Base-by-base conservation (phyloP, 2,113 vertebrate species). In the Todiramphus saurophagus region DNA sequence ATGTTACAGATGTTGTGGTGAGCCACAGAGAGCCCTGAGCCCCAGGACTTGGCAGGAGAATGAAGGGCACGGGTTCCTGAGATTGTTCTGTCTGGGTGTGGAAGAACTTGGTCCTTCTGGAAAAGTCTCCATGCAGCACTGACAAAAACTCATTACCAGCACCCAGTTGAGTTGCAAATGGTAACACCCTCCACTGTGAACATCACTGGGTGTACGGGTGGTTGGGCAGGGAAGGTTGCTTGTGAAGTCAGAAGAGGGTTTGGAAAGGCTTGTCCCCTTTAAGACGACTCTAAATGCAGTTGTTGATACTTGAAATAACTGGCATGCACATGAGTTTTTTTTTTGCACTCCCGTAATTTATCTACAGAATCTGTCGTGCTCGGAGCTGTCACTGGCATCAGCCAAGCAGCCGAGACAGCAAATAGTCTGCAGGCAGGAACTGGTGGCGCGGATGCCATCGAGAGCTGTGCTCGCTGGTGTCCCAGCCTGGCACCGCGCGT, bases 341-440 rank as follows among this genome's bases (percentile, higher is more conserved):
- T 39, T 89, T 60, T 70, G 81, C 50, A 31, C 77, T 95, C 69
- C 89, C 23, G 12, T 80, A 75, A 84, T 91, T 97, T 92, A 90
- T 95, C 90, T 92, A 4, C 23, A 55, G 80, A 48, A 83, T 73
- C 74, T 60, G 50, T 79, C 89, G 43, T 74, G 62, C 76, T 41
- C 70, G 10, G 55, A 79, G 85, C 94, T 93, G 85, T 90, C 77
- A 14, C 28, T 43, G 72, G n/a, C 60, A 82, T 64, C 53, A 39
- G 70, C 53, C 67, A 39, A 94, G 63, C 59, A 48, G 83, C 43
- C 82, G 89, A 85, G 12, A 11, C 62, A 96, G 87, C 89, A 90
- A 13, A 75, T 11, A 64, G 58, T 17, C 59, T 7, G 11, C 53
- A 16, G 31, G 4, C 33, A 28, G 16, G 23, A 44, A 33, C 25